These are phyloP conservation scores for Branchipolynoe longqiensis DNA, from an alignment of 2,888 invertebrate genomes.

Conservation along the genomic window DNA sequence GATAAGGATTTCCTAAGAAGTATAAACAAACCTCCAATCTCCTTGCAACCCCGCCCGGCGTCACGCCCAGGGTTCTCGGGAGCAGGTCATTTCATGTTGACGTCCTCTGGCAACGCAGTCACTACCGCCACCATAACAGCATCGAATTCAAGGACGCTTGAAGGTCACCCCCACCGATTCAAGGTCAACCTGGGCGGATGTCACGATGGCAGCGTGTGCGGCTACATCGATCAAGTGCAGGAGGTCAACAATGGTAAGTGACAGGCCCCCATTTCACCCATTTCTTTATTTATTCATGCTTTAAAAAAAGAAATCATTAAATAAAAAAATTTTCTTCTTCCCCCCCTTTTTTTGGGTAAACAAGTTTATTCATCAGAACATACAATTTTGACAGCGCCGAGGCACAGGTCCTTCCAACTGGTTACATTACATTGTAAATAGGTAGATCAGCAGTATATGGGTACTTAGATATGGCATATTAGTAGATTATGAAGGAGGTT, in stretches of 20 bases:
- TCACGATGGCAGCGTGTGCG: not conserved
- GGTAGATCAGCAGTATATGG: too few species aligned
- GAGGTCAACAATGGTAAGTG: constrained; percentile 17
- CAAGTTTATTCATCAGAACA: too few species aligned
- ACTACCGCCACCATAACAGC: constrained; percentile 5
- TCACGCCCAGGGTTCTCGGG: not conserved
- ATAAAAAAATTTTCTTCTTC: too few species aligned
- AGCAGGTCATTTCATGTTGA: not conserved
- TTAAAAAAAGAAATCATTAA: too few species aligned
- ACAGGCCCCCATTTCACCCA: not conserved
- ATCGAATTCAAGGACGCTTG: constrained; percentile 35
- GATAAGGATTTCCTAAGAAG: constrained; percentile 14
- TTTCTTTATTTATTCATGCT: not conserved
- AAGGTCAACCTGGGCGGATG: too few species aligned
- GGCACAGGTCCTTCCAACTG: too few species aligned
- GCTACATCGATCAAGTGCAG: not conserved
- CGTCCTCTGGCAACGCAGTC: constrained; percentile 22
- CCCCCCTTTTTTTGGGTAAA: too few species aligned
- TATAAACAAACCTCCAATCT: constrained; percentile 20
- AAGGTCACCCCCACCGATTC: too few species aligned
- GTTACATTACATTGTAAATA: too few species aligned
- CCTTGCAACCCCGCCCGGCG: not conserved
- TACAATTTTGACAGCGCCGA: too few species aligned
- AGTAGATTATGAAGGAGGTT: too few species aligned
- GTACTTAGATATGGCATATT: too few species aligned